Evolutionary conservation across 1,140 invertebrate species (phyloP), one percentile per base, ranked within the genome.

Genomic region (Acromyrmex echinatior): DNA sequence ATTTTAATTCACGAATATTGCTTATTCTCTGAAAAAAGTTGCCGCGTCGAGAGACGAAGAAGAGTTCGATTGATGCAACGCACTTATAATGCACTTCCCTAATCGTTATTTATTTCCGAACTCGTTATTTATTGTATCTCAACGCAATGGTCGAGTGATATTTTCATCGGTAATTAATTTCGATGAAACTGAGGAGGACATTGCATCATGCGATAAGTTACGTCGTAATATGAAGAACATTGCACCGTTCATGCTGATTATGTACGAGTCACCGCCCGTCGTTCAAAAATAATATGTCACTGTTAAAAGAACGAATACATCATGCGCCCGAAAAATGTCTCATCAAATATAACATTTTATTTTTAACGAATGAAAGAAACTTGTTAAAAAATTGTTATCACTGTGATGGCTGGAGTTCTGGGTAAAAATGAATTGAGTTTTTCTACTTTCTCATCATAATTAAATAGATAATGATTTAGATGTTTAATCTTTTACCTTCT

Each of bases 121-220:
- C 21, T 21, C 31, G 25, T 21, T 68, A 80, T 74, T 21, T 68
- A 80, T 74, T 60, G 31, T 81, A 78, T 84, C 71, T 71, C 60
- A n/a, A 28, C 51, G 45, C 31, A 3, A 66, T 60, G 5, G 14
- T 51, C 18, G 63, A 35, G 2, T 35, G 25, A 56, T 45, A 10
- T 62, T 86, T 58, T 65, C 45, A 68, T 58, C 35, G 16, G 14
- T 21, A 35, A 49, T 62, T 39, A 80, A 74, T 68, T 49, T 62
- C 60, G 39, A 85, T 21, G 87, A 81, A 86, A 70, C 35, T 56
- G 45, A 66, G 39, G 70, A n/a, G 51, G 6, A 2, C 10, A 31
- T 87, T 77, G 70, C 85, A 16, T 70, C 85, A 68, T 58, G 12
- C 9, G 56, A 53, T 73, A 60, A 68, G 14, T 56, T 18, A 9